Conservation (phyloP, 2,888 invertebrate genomes). For the Clistopyga incitator region DNA sequence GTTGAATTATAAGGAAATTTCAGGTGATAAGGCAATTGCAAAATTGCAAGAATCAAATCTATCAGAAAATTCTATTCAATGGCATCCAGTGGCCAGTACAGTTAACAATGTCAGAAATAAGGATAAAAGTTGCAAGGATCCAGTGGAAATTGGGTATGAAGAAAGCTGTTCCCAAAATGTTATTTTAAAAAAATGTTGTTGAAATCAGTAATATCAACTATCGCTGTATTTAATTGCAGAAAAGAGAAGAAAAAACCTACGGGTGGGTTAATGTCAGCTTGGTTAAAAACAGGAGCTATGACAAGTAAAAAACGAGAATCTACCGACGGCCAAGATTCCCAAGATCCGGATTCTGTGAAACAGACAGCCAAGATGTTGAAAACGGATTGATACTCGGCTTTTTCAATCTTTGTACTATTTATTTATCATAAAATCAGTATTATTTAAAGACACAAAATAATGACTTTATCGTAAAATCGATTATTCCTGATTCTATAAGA, state of each 20-base stretch:
- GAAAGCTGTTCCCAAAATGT: neutral
- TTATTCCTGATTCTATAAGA: too few relatives aligned
- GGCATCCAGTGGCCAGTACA: constrained; percentile 89
- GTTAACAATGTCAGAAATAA: constrained; percentile 92
- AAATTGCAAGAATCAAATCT: constrained; percentile 83
- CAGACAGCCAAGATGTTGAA: constrained; percentile 33
- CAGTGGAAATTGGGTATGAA: constrained; percentile 76
- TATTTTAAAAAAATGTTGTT: neutral
- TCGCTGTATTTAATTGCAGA: constrained; percentile 64
- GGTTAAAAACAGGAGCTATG: constrained; percentile 84
- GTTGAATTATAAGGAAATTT: constrained; percentile 87
- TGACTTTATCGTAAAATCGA: too few relatives aligned
- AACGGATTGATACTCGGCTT: constrained; percentile 13
- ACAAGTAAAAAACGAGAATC: constrained; percentile 81
- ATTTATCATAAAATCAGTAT: constrained; percentile 21
- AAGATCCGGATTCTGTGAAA: constrained; percentile 75
- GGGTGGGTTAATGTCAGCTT: constrained; percentile 82
- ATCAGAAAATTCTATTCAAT: constrained; percentile 83
- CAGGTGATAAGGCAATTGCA: constrained; percentile 85
- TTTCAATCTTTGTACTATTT: neutral
- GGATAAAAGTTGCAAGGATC: constrained; percentile 86
- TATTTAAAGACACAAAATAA: neutral
- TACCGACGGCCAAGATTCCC: constrained; percentile 75
- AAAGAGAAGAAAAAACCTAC: constrained; percentile 79
- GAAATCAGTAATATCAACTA: constrained; percentile 7